Evolutionary conservation across 1,140 invertebrate genomes (phyloP), one percentile per base, ranked within the genome.

Genomic region (Nixonia krombeini): DNA sequence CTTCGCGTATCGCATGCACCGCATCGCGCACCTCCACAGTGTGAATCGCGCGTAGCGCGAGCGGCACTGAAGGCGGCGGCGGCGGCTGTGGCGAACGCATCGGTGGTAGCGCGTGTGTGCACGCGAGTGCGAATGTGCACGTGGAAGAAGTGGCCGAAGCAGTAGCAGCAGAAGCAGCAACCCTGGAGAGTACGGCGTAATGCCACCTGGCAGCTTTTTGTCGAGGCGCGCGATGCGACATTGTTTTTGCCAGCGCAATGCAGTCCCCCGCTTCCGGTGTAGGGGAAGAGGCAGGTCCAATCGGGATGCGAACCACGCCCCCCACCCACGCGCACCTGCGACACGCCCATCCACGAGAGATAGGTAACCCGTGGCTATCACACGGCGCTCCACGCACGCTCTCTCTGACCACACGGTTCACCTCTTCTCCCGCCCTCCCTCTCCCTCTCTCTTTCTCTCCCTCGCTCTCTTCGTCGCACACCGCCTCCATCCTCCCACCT

Each of bases 191-290:
- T 73, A 78, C 78, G 66, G 65, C 78, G 79, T 79, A 84, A 84
- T 84, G 83, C 81, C 82, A 83, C 82, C 83, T 85, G 81, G 81
- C 78, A 77, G 75, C 75, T 84, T 85, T 84, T 85, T 84, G 75
- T 57, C 45, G 26, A 18, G 56, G 56, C 65, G 65, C 65, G 61
- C 78, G 78, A 79, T 78, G 74, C 71, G 78, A 81, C 79, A 81
- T 82, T 74, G 80, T 82, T 82, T 82, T 81, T 82, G 79, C 68
- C 42, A 35, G 46, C 31, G 52, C 64, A 62, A 66, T 63, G 59
- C 62, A 72, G 49, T 53, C 77, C 77, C 79, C 70, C n/a, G 75
- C 72, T 79, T 78, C 76, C 73, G 75, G 76, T 72, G 26, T 63
- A 49, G 16, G 58, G 57, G 45, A 38, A 28, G 25, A 26, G 70